These are phyloP conservation scores for Bombus huntii DNA, from an alignment of 1,140 invertebrate species.

Conservation along the genomic window DNA sequence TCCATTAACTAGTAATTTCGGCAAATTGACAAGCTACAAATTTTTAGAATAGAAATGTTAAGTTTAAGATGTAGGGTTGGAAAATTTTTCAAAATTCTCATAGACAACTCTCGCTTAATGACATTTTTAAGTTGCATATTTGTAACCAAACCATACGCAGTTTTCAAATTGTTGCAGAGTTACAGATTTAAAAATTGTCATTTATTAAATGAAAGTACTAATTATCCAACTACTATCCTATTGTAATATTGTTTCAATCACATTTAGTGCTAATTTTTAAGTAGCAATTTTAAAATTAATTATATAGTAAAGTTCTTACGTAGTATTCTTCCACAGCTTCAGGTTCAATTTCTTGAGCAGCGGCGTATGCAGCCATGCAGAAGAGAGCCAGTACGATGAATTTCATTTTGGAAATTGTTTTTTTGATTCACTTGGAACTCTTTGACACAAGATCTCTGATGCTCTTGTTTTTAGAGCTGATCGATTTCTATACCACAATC, in stretches of 20 bases:
- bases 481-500: background rate
- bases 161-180: background rate
- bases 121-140: too few relatives aligned
- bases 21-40: background rate
- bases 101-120: background rate
- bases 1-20: background rate
- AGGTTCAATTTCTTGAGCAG: background rate
- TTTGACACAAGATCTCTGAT: background rate
- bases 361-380: background rate
- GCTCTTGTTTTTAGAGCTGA: background rate
- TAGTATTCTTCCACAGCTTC: background rate
- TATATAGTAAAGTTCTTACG: background rate
- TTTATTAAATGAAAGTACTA: background rate
- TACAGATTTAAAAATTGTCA: background rate
- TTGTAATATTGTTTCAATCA: background rate
- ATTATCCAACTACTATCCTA: background rate
- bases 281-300: too few relatives aligned
- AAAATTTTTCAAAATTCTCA: background rate
- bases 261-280: background rate
- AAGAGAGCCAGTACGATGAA: slow-evolving; percentile 1
- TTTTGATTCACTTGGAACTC: background rate
- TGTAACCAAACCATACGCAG: background rate
- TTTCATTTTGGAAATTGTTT: slow-evolving; percentile 22
- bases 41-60: background rate
- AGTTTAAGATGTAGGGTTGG: background rate